These are phyloP conservation scores for Allolobophora icterica DNA, from an alignment of 2,888 invertebrate species.

Conservation along the genomic window DNA sequence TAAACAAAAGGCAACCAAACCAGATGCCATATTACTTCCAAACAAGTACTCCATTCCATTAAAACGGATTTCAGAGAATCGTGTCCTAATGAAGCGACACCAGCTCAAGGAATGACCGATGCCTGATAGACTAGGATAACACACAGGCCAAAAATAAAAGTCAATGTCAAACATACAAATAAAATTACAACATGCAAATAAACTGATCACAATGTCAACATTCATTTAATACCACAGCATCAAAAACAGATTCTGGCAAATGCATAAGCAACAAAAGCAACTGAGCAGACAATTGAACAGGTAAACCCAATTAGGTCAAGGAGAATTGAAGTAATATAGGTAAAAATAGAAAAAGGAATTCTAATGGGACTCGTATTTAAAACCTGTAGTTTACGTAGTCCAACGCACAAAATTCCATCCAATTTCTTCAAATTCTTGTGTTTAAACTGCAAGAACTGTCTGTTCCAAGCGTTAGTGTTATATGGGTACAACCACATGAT, in stretches of 20 bases:
- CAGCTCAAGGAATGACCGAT: not conserved
- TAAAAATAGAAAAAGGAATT: not conserved
- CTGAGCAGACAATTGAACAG: not conserved
- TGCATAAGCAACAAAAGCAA: not conserved
- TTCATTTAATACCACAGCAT: not conserved
- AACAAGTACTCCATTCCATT: not conserved
- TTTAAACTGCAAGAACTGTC: too few species aligned
- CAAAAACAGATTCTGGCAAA: not conserved
- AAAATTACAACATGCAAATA: not conserved
- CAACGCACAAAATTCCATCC: not conserved
- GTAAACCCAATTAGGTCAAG: not conserved
- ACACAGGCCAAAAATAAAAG: not conserved
- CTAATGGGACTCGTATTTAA: not conserved
- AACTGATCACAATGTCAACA: constrained; percentile 10
- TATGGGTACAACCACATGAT: not conserved
- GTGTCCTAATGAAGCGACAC: not conserved
- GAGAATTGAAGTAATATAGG: not conserved
- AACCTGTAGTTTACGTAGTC: not conserved
- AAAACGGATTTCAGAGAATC: not conserved
- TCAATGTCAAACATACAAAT: not conserved
- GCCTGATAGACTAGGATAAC: not conserved
- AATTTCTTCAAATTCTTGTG: not conserved
- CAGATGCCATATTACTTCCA: not conserved
- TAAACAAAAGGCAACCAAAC: not conserved
- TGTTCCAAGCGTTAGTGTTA: not conserved